A percentile compares a stretch with the other conserved stretches of the same genome.
phyloP scores from a whole-genome alignment of 2,797 vertebrate species.

The Silurus aristotelis region DNA sequence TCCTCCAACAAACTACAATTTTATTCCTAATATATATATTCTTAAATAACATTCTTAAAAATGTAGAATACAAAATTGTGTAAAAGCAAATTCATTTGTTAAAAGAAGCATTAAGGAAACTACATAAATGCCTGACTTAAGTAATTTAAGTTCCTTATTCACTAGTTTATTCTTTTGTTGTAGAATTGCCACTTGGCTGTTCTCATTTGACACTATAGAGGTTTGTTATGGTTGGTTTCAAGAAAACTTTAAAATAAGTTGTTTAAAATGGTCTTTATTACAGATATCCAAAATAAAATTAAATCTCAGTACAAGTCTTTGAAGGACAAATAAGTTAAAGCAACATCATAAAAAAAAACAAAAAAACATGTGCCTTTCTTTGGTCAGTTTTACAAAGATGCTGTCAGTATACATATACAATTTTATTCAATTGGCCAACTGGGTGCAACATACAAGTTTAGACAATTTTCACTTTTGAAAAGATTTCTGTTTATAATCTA shows the following conservation, averaged over 20 bases:
- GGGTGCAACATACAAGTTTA: conserved; percentile 14
- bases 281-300: conserved; percentile 59
- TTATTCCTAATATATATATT: no score
- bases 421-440: background rate
- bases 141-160: no score
- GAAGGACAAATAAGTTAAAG: conserved; percentile 88
- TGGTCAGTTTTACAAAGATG: conserved; percentile 22
- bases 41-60: no score
- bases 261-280: conserved; percentile 63
- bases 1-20: no score
- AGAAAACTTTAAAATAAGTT: background rate
- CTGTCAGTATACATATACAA: conserved; percentile 2
- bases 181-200: background rate
- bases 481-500: conserved; percentile 5
- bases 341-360: conserved; percentile 33
- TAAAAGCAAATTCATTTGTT: no score
- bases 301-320: conserved; percentile 70
- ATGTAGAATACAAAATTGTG: no score
- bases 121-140: no score
- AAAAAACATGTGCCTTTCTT: conserved; percentile 37
- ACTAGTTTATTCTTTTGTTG: no score
- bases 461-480: background rate
- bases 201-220: background rate
- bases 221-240: background rate
- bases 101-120: no score